Evolutionary conservation across 2,888 invertebrate genomes (phyloP).

Genomic region (Leucania comma): DNA sequence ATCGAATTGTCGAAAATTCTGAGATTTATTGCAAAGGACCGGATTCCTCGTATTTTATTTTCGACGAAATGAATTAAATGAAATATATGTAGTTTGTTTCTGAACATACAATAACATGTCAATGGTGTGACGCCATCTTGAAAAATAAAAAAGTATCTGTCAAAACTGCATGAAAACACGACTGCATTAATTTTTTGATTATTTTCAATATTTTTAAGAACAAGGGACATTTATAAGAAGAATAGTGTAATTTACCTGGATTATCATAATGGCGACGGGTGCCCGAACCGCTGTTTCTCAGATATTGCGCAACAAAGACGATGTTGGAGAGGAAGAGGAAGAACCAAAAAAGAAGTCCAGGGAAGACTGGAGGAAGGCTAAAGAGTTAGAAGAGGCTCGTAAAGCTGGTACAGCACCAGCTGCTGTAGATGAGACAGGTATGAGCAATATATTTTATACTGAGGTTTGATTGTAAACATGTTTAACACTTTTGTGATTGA

Average conservation of each 20-base stretch:
- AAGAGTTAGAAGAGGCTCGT: slow-evolving; percentile 99
- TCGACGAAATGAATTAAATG: too few species aligned
- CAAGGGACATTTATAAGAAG: neutral
- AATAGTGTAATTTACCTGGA: slow-evolving; percentile 4
- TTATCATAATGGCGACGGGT: slow-evolving; percentile 78
- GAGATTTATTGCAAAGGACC: neutral
- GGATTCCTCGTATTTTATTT: neutral
- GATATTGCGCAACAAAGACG: slow-evolving; percentile 92
- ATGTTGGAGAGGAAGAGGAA: slow-evolving; percentile 91
- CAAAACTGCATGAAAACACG: neutral
- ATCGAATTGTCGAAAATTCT: too few species aligned
- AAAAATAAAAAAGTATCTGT: slow-evolving; percentile 31
- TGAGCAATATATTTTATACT: neutral
- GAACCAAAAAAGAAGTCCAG: slow-evolving; percentile 96
- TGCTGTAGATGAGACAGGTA: slow-evolving; percentile 94
- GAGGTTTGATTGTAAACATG: neutral
- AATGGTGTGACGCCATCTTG: slow-evolving; percentile 50
- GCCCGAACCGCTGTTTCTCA: slow-evolving; percentile 92
- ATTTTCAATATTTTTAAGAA: neutral
- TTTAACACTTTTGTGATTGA: neutral
- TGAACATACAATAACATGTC: slow-evolving; percentile 33
- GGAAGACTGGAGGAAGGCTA: slow-evolving; percentile 99
- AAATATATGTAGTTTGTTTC: slow-evolving; percentile 20
- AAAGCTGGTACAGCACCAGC: slow-evolving; percentile 99
- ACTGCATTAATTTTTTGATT: neutral